Conservation (phyloP, 2,797 vertebrate species). For the Moxostoma hubbsi region DNA sequence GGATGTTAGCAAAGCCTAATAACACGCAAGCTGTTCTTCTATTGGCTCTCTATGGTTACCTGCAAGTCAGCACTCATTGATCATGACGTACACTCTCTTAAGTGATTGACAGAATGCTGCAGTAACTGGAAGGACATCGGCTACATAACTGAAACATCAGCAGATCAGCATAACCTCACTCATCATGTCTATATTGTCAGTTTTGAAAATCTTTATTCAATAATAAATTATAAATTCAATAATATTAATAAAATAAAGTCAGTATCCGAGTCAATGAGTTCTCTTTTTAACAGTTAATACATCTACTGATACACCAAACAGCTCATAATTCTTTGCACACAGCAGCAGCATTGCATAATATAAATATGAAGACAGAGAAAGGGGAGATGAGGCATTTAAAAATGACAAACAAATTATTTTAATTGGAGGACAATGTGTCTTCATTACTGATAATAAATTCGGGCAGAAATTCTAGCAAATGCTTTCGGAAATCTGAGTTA, state of each 20-base stretch:
- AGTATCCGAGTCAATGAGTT: neutral
- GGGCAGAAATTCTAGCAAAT: neutral
- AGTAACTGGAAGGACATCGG: slow-evolving; percentile 16
- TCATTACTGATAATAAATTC: neutral
- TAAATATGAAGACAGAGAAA: neutral
- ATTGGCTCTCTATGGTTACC: neutral
- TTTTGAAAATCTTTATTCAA: neutral
- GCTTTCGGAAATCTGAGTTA: neutral
- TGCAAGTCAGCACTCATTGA: slow-evolving; percentile 22
- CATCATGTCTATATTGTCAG: neutral
- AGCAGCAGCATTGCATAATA: neutral
- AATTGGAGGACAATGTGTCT: slow-evolving; percentile 13
- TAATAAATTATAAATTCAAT: neutral
- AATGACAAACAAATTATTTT: neutral
- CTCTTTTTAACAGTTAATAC: neutral
- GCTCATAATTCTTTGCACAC: neutral
- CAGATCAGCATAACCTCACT: slow-evolving; percentile 2
- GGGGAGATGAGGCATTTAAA: slow-evolving; percentile 5
- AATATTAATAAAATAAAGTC: neutral
- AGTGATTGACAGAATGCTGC: slow-evolving; percentile 22
- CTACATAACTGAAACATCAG: neutral
- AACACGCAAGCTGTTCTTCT: neutral
- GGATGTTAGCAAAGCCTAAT: neutral
- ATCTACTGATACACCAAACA: slow-evolving; percentile 13
- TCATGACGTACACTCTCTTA: neutral